phyloP scores from a whole-genome alignment of 2,113 vertebrate species.

The Nyctereutes procyonoides region DNA sequence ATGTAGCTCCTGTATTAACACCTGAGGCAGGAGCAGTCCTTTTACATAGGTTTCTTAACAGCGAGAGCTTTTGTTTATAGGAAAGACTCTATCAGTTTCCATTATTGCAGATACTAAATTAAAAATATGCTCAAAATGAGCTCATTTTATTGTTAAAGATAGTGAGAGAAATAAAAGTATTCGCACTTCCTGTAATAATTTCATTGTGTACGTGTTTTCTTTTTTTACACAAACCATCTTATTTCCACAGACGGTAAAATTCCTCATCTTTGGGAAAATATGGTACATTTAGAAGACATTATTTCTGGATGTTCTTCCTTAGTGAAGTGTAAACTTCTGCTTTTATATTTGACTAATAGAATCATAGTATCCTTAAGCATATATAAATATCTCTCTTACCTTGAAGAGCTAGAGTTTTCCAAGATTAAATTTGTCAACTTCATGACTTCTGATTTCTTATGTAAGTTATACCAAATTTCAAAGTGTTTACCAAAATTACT shows the following conservation, averaged over 20 bases:
- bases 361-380: conserved; percentile 74
- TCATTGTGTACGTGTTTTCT: background rate
- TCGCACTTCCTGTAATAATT: conserved; percentile 13
- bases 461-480: background rate
- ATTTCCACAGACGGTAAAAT: conserved; percentile 57
- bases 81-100: background rate
- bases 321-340: conserved; percentile 51
- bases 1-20: background rate
- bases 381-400: conserved; percentile 72
- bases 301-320: conserved; percentile 71
- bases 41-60: conserved; percentile 10
- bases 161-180: conserved; percentile 59
- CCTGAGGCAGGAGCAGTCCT: background rate
- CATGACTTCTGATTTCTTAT: background rate
- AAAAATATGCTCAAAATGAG: conserved; percentile 65
- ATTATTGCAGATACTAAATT: conserved; percentile 55
- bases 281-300: conserved; percentile 58
- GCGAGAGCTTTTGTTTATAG: background rate
- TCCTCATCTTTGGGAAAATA: conserved; percentile 66
- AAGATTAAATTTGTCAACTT: background rate
- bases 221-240: conserved; percentile 65
- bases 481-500: conserved; percentile 41
- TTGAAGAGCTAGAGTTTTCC: background rate
- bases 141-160: conserved; percentile 30
- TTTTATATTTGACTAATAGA: conserved; percentile 82